Percentiles rank a stretch among this genome's conserved stretches.
Conservation (phyloP, 2,113 vertebrate species). For the Nycticorax nycticorax region DNA sequence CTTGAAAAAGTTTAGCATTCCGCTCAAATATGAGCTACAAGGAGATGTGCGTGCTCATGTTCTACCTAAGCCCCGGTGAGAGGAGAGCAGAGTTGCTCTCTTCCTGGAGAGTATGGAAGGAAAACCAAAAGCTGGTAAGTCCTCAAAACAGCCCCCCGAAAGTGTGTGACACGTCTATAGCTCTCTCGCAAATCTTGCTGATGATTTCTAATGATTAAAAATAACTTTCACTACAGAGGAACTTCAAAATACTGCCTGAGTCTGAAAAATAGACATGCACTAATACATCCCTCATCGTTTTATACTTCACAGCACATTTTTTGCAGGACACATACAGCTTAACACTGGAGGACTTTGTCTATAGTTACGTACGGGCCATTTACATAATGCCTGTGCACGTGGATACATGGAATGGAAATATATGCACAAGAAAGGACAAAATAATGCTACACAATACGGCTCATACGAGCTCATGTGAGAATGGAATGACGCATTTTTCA, state of each 20-base stretch:
- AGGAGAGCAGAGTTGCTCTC: no score
- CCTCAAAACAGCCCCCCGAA: background rate
- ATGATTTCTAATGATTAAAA: background rate
- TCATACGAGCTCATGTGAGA: background rate
- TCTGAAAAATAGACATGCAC: background rate
- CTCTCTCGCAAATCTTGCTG: background rate
- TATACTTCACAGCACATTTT: background rate
- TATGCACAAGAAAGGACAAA: background rate
- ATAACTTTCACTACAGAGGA: background rate
- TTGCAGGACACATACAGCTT: background rate
- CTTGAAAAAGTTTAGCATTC: background rate
- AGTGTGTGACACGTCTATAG: background rate
- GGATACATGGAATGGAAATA: background rate
- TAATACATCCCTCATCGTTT: background rate
- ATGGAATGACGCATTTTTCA: background rate
- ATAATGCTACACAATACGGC: background rate
- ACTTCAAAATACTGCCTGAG: background rate
- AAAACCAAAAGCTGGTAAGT: background rate
- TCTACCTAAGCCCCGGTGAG: background rate
- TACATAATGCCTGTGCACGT: background rate
- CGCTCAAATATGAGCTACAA: background rate
- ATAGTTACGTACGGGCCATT: background rate
- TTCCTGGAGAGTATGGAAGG: background rate
- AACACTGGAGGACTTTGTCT: background rate
- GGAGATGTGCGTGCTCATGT: fast-evolving